Base-by-base conservation (phyloP, 2,888 invertebrate species). In the Pteria penguin region DNA sequence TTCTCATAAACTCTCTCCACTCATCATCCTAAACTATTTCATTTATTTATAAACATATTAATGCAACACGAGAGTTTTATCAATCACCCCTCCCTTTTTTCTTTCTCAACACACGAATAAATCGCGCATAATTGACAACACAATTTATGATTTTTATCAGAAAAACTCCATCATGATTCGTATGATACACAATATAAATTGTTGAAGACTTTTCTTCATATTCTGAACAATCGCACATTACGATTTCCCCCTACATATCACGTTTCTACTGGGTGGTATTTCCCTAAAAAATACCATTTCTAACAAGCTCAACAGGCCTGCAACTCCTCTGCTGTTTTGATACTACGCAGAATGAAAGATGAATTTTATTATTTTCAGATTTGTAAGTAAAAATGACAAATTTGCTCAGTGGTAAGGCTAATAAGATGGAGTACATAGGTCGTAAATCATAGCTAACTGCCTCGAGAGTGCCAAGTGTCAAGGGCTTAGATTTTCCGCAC, bases 331-430 rank as follows among this genome's bases (percentile, higher is more conserved):
- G 5, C n/a, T 58, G n/a, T 24, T 11, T n/a, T 26, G 22, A n/a
- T n/a, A 24, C n/a, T 11, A 58, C 24, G n/a, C 58, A 58, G 58
- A 11, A 58, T 27, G 2, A 66, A 24, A 52, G 52, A 52, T 52
- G 52, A 66, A 52, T 66, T 66, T 29, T 70, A 60, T 45, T 70
- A 70, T 32, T 45, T 61, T 36, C 45, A 61, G 31, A 61, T 36
- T 67, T 57, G 45, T 54, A 32, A 60, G 29, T 36, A 67, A 31
- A 36, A 73, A 26, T 73, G 73, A 73, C 73, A 73, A 73, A 73
- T 73, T 73, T 67, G 60, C 67, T 63, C 67, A 67, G 73, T 57
- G 36, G 61, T 67, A 24, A 36, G 18, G 52, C 54, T 73, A 73
- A 73, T 61, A 14, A 45, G 24, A 33, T 24, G 4, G 18, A 5